Base-by-base conservation (phyloP, 2,888 invertebrate species). In the Caenorhabditis sp. region DNA sequence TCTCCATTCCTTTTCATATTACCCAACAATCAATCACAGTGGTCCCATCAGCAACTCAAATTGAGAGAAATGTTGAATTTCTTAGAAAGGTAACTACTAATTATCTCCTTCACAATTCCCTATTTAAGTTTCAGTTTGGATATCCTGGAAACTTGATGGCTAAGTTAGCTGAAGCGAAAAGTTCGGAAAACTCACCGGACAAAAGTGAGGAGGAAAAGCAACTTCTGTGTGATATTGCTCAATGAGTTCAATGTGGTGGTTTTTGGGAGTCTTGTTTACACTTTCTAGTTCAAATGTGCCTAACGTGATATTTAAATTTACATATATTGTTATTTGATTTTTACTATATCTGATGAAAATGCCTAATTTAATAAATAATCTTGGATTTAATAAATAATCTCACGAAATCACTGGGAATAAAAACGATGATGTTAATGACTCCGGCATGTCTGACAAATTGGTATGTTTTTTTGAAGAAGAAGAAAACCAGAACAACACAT, bases 181-280 rank as follows among this genome's bases (percentile, higher is more conserved):
- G 14, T 12, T 2, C 31, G 4, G 56, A 64, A 25, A 72, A 59
- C 10, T 68, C 72, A 0, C 72, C 67, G 1, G 72, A 72, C 8
- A 67, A 72, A 53, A 67, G 62, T 50, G 65, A 72, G 62, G 72
- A 72, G 49, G 72, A 67, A 17, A 65, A 72, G 31, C 31, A 58
- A 2, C n/a, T 36, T 27, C 36, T 58, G 1, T 58, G n/a, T 20
- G 57, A 56, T 56, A 4, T 56, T 25, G 27, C 26, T 56, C 26
- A 56, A 56, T 56, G 26, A 56, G 21, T 8, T n/a, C 50, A 14
- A 8, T 4, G 50, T 53, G 4, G 14, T 70, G 31, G 4, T 31
- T 7, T 7, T 7, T 31, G 31, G 31, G 31, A 10, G 31, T 31
- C 10, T 31, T n/a, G n/a, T n/a, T 31, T 10, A 31, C 31, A 7